Base-by-base conservation (phyloP, 2,888 invertebrate genomes). In the Nasonovia ribisnigri region DNA sequence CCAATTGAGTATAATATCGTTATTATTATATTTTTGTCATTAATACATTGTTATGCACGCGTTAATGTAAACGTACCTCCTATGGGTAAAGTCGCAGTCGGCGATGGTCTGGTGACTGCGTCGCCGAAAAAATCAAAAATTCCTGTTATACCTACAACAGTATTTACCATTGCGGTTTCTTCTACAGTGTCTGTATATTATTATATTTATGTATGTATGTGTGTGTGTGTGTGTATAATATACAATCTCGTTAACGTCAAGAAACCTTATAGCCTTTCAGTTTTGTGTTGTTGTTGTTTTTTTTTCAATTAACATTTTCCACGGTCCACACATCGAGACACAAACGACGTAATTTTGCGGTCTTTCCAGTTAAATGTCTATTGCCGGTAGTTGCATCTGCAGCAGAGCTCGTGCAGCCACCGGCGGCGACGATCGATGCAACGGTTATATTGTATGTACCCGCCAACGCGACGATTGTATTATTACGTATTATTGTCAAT, bases 281-380 rank as follows among this genome's bases (percentile, higher is more conserved):
- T 67, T n/a, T 67, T 67, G 67, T 77, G 36, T 77, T 36, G n/a
- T n/a, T n/a, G n/a, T n/a, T n/a, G n/a, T 77, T 77, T 67, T 54
- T n/a, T 67, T 87, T 87, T n/a, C 46, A 87, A 46, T 87, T 87
- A 87, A 29, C 87, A 87, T 87, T 87, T 87, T 87, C 87, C 46
- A 87, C 87, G 87, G 87, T 87, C 87, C 46, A 87, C 46, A 87
- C 87, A 87, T 46, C 29, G 87, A 36, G 36, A 77, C 77, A 36
- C 77, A 24, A 77, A 20, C 77, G 1, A 36, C 77, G 77, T 77
- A 77, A 77, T 77, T 36, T 36, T 77, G 77, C 36, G 77, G 77
- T 77, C n/a, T 77, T 77, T 77, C 20, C 77, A 20, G 77, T 77
- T 77, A 77, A 36, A 77, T 36, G 77, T 77, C 6, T 77, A 36